Evolutionary conservation across 2,888 invertebrate genomes (phyloP).

Genomic region (Pammene fasciana): DNA sequence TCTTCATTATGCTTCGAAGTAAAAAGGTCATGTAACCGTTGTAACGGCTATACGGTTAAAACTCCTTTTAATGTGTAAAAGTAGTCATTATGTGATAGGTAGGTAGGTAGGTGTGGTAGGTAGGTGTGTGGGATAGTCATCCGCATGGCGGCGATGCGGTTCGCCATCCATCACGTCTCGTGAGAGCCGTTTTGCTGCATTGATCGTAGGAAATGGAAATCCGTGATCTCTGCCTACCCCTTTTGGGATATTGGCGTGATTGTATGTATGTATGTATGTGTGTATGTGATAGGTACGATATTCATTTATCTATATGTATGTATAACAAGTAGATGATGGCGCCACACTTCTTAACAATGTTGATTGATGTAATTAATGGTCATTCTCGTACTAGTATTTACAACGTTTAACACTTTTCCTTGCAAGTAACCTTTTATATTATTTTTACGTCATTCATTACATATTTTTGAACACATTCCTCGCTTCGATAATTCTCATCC

Average conservation of each 20-base stretch:
- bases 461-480: too few relatives aligned
- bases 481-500: too few relatives aligned
- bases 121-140: too few relatives aligned
- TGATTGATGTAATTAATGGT: slow-evolving; percentile 3
- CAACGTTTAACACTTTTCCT: not conserved
- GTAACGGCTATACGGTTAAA: not conserved
- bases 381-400: slow-evolving; percentile 4
- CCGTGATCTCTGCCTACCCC: too few relatives aligned
- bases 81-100: not conserved
- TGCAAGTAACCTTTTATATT: not conserved
- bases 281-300: not conserved
- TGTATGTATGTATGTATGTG: too few relatives aligned
- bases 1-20: not conserved
- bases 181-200: too few relatives aligned
- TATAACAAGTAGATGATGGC: not conserved
- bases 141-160: too few relatives aligned
- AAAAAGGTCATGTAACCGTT: not conserved
- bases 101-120: too few relatives aligned
- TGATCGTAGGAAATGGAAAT: too few relatives aligned
- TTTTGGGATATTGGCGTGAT: too few relatives aligned
- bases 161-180: too few relatives aligned
- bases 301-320: too few relatives aligned
- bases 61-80: not conserved
- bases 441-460: not conserved
- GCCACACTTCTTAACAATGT: slow-evolving; percentile 6